phyloP scores from a whole-genome alignment of 2,888 invertebrate genomes.

The Tolmerus cingulatus region DNA sequence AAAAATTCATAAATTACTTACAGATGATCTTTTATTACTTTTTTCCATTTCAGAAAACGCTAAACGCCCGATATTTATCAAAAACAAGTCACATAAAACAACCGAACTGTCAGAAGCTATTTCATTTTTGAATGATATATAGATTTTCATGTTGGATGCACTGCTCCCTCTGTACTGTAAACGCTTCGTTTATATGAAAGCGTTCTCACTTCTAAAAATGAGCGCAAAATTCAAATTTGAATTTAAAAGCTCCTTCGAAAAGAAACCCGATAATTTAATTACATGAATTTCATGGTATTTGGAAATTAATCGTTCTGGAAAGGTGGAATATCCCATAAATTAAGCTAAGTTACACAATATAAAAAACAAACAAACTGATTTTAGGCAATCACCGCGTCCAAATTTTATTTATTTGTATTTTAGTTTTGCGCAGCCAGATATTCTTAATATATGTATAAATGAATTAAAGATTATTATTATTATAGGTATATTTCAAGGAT shows the following conservation, averaged over 20 bases:
- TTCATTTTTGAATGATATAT: background rate
- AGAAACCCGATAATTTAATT: background rate
- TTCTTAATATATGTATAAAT: no score
- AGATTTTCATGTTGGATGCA: background rate
- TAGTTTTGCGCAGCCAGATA: no score
- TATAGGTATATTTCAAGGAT: no score
- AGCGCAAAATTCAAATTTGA: background rate
- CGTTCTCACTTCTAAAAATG: background rate
- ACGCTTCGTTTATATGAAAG: background rate
- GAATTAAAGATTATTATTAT: no score
- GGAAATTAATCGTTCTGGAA: no score
- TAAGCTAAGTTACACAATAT: no score
- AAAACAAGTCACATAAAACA: background rate
- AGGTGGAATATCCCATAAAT: no score
- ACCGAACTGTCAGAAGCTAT: background rate
- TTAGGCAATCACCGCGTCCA: no score
- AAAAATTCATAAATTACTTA: constrained; percentile 26
- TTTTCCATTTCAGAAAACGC: background rate
- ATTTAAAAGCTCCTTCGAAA: no score
- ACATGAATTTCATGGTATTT: no score
- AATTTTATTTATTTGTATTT: no score
- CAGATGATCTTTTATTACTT: constrained; percentile 47
- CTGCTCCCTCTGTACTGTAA: background rate
- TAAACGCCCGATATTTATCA: background rate
- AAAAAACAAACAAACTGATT: no score